Conservation (phyloP, 2,797 vertebrate genomes). For the Sternarchorhynchus goeldii region DNA sequence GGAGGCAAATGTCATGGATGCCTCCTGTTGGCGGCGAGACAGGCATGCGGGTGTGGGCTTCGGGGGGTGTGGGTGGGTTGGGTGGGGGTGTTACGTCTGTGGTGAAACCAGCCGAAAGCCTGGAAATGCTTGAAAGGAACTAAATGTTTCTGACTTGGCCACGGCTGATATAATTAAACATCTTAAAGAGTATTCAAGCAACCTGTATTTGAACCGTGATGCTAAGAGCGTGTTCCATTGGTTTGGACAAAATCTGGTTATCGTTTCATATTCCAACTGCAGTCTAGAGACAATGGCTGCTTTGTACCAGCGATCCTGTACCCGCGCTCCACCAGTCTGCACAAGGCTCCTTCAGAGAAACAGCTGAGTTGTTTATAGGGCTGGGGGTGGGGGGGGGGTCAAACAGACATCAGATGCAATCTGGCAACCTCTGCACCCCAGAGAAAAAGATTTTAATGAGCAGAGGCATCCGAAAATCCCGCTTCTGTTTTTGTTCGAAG, state of each 20-base stretch:
- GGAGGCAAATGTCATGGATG: slow-evolving; percentile 47
- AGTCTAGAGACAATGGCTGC: slow-evolving; percentile 15
- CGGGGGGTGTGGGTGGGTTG: slow-evolving; percentile 46
- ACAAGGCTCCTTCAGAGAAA: slow-evolving; percentile 13
- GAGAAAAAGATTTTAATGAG: slow-evolving; percentile 47
- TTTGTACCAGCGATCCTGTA: not conserved
- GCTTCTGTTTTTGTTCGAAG: slow-evolving; percentile 33
- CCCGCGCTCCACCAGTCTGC: not conserved
- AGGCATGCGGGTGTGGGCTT: slow-evolving; percentile 26
- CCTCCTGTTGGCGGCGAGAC: slow-evolving; percentile 47
- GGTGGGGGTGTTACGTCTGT: too few species aligned
- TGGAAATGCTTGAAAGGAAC: not conserved
- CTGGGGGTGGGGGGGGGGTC: slow-evolving; percentile 31
- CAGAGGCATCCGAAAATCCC: slow-evolving; percentile 43
- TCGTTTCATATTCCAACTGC: not conserved
- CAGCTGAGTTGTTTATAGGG: slow-evolving; percentile 31
- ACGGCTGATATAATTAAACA: not conserved
- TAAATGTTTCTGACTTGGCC: slow-evolving; percentile 7
- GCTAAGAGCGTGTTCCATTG: not conserved
- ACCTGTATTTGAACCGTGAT: not conserved
- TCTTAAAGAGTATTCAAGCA: slow-evolving; percentile 9
- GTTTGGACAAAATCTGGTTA: slow-evolving; percentile 8
- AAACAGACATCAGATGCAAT: slow-evolving; percentile 47
- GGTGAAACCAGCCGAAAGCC: slow-evolving; percentile 18
- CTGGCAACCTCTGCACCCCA: slow-evolving; percentile 10